phyloP scores from a whole-genome alignment of 2,113 vertebrate species.

The Uropsilus gracilis region DNA sequence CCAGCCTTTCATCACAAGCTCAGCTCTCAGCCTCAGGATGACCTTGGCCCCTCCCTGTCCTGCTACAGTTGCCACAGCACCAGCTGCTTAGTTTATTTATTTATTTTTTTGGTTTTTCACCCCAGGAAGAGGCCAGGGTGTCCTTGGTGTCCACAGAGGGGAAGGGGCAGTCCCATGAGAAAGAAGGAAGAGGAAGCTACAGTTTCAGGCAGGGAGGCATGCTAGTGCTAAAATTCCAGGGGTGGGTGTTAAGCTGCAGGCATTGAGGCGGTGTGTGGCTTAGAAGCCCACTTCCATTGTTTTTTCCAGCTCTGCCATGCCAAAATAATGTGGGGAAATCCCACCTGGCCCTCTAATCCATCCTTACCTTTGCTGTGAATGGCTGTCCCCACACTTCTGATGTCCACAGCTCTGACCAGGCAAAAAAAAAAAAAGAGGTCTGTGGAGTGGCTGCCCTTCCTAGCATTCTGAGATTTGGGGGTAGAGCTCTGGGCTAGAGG shows the following conservation, averaged over 20 bases:
- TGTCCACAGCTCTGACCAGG: neutral
- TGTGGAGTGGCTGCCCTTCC: neutral
- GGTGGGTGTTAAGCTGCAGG: neutral
- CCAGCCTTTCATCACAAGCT: neutral
- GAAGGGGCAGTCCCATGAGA: neutral
- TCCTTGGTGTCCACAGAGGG: neutral
- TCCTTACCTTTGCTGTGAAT: neutral
- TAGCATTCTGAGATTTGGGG: neutral
- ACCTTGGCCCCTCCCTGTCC: neutral
- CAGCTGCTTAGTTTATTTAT: neutral
- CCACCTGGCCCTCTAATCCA: neutral
- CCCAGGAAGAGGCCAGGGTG: neutral
- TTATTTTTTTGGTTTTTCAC: neutral
- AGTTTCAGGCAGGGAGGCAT: neutral
- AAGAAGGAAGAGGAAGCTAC: neutral
- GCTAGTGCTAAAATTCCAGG: neutral
- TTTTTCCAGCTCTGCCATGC: neutral
- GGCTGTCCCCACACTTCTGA: neutral
- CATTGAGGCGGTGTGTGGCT: neutral
- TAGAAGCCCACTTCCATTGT: neutral
- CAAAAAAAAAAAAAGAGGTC: neutral
- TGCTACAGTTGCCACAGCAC: rapidly evolving
- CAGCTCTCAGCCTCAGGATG: neutral
- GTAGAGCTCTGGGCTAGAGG: neutral
- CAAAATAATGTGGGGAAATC: neutral